Base-by-base conservation (phyloP, 2,113 vertebrate species). In the Platysternon megacephalum region DNA sequence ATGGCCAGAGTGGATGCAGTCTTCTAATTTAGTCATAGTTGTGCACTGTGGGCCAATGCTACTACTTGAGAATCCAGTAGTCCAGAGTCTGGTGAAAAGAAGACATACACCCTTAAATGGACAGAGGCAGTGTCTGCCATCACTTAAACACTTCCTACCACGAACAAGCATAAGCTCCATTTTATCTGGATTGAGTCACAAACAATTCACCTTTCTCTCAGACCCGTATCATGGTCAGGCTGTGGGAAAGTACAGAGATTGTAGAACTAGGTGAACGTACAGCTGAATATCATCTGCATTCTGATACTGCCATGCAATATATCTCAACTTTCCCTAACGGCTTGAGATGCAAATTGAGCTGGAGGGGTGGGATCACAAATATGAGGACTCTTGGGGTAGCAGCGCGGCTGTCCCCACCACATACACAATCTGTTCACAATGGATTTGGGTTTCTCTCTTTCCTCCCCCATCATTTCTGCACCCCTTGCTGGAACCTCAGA, bases 391-490 rank as follows among this genome's bases (percentile, higher is more conserved):
- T n/a, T 26, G 32, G 82, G 32, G 61, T 49, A 35, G 44, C 85
- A 76, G 19, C 39, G 10, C 26, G 12, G 4, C 58, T 8, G 55
- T 10, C 24, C 22, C 5, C 5, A 56, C 55, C 55, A 26, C 11
- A 28, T 29, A 32, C 56, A 58, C 28, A 29, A 58, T 5, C 8
- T 2, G 0, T 46, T 7, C 24, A 65, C 48, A 85, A 82, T 12
- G 86, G 82, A 17, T 13, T 86, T 51, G 4, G 11, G 8, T 7
- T 56, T 85, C 22, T 81, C 68, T 28, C 21, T 95, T 52, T 83
- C 28, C 82, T 82, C 4, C n/a, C n/a, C 19, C 1, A 5, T 0
- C 3, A 72, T 72, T 53, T 55, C 4, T 24, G 19, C 0, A 0
- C 17, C 24, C 56, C 44, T 72, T 79, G 5, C 46, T 48, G 53